Base-by-base conservation (phyloP, 2,113 vertebrate species). In the Athene cunicularia region DNA sequence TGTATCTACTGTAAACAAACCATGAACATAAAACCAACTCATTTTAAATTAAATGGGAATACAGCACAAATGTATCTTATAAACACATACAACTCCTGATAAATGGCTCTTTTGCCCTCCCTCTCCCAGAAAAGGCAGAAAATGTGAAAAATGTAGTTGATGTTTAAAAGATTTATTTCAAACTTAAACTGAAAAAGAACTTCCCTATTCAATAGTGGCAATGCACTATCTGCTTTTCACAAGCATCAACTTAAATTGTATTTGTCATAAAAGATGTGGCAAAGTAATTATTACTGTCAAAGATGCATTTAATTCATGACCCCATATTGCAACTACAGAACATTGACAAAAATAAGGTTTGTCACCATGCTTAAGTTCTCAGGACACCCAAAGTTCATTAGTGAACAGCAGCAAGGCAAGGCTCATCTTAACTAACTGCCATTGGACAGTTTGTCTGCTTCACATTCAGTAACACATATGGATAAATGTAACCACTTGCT, bases 211-310 rank as follows among this genome's bases (percentile, higher is more conserved):
- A 84, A 52, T 3, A 64, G 32, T 8, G 70, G 30, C 58, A 26
- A 64, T 26, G 73, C 4, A 41, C 27, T n/a, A 28, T 21, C 35
- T 64, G 52, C 45, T 84, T 84, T 74, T 37, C 55, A 77, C 24
- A 70, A 77, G 21, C 15, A 56, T 41, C 35, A 73, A 18, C 45
- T 47, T 87, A 77, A 89, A 89, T 45, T 8, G 26, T 53, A 45
- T 58, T 70, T 71, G 73, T 60, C 73, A 84, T 58, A 85, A 70
- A 82, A 80, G 24, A 37, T 50, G 52, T 62, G 73, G 81, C 28
- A 71, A 95, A 89, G 41, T 60, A 93, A 95, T 73, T 71, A 82
- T 37, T 84, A 91, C 66, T 81, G 47, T 43, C 56, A 90, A 93
- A 79, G 41, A 82, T 6, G 27, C 20, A 67, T 70, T 91, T 93